Conservation (phyloP, 2,113 vertebrate species). For the Oncorhynchus nerka region DNA sequence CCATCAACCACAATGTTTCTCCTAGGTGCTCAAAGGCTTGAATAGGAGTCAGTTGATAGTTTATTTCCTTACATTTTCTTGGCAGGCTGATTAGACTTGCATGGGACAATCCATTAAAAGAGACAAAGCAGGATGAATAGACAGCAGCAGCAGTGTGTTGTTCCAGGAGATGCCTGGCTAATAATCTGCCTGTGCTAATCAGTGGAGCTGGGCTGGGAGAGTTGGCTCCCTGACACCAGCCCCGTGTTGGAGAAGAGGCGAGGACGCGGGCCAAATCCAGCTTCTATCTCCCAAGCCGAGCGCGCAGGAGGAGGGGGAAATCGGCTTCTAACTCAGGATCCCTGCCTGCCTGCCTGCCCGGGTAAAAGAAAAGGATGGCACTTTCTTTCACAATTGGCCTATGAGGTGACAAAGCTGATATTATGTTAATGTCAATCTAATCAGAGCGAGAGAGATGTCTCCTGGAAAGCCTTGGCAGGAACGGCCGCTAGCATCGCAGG, state of each 20-base stretch:
- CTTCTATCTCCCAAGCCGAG: slow-evolving; percentile 74
- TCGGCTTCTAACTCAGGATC: slow-evolving; percentile 56
- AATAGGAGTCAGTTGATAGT: slow-evolving; percentile 21
- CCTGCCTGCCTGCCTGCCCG: slow-evolving; percentile 44
- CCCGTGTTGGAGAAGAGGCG: slow-evolving; percentile 62
- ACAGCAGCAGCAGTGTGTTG: slow-evolving; percentile 57
- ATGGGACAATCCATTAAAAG: slow-evolving; percentile 32
- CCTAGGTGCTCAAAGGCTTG: slow-evolving; percentile 11
- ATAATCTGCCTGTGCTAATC: slow-evolving; percentile 89
- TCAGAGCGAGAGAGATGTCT: slow-evolving; percentile 57
- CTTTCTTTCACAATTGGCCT: slow-evolving; percentile 66
- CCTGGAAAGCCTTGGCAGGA: slow-evolving; percentile 56
- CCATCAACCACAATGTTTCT: slow-evolving; percentile 56
- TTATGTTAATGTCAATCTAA: slow-evolving; percentile 76
- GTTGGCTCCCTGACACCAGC: slow-evolving; percentile 81
- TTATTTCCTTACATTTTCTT: slow-evolving; percentile 45
- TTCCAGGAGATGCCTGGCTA: slow-evolving; percentile 86
- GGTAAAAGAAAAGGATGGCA: slow-evolving; percentile 55
- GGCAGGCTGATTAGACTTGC: slow-evolving; percentile 74
- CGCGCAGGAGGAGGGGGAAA: slow-evolving; percentile 43
- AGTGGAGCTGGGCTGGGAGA: slow-evolving; percentile 81
- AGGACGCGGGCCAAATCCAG: slow-evolving; percentile 77
- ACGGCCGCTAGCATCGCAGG: slow-evolving; percentile 29
- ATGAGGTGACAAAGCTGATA: slow-evolving; percentile 71
- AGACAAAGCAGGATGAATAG: slow-evolving; percentile 17